A percentile compares a stretch with the other conserved stretches of the same genome.
Conservation (phyloP, 2,888 invertebrate genomes). For the Callyntrura guangdongensis region DNA sequence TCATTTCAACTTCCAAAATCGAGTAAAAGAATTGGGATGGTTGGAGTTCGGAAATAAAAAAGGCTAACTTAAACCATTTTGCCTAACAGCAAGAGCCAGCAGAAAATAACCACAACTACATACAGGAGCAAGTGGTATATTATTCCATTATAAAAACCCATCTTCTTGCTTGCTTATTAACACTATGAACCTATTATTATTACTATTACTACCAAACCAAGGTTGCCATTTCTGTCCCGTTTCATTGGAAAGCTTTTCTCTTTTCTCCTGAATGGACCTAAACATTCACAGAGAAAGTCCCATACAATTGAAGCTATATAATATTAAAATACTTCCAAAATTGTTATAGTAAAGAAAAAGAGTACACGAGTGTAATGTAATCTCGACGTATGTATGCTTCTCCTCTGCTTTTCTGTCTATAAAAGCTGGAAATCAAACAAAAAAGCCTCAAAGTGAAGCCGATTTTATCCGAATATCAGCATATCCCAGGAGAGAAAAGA, state of each 20-base stretch:
- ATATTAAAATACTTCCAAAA: neutral
- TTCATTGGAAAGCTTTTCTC: constrained; percentile 6
- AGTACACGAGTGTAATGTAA: constrained; percentile 2
- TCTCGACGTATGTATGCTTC: constrained; percentile 13
- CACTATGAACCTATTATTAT: neutral
- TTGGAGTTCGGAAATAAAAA: neutral
- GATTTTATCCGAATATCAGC: constrained; percentile 55
- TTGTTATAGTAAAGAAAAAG: neutral
- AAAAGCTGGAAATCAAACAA: constrained; percentile 47
- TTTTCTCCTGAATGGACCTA: constrained; percentile 38
- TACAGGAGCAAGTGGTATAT: neutral
- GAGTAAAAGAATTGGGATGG: neutral
- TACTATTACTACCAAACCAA: constrained; percentile 33
- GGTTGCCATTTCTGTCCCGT: constrained; percentile 10
- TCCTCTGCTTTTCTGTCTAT: neutral
- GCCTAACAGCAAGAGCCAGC: neutral
- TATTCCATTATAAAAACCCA: constrained; percentile 43
- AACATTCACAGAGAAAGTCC: neutral
- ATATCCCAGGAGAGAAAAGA: constrained; percentile 22
- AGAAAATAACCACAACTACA: neutral
- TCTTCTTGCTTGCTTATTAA: neutral
- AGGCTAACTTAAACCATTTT: neutral
- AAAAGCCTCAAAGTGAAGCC: constrained; percentile 43
- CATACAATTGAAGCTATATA: no score
- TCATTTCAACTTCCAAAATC: neutral